These are phyloP conservation scores for Eulacestoma nigropectus DNA, from an alignment of 2,113 vertebrate species.

Conservation along the genomic window DNA sequence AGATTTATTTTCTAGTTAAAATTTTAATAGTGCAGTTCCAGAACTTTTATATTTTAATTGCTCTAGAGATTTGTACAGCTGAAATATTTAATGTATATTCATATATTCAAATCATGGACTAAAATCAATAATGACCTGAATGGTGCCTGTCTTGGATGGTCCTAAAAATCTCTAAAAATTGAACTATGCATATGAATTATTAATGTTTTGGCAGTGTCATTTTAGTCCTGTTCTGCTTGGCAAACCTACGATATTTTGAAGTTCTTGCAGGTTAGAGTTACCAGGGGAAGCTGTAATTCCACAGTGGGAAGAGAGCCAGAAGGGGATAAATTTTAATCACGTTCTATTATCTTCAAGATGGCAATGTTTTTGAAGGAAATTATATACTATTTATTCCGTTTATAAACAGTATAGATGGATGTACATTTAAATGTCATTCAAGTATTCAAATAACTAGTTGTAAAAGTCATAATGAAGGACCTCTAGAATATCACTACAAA, in stretches of 20 bases:
- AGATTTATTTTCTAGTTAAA: conserved; percentile 74
- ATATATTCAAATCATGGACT: conserved; percentile 56
- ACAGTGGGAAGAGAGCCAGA: background rate
- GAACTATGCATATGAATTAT: background rate
- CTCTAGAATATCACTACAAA: background rate
- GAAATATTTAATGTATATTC: conserved; percentile 60
- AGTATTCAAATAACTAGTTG: background rate
- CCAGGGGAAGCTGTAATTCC: background rate
- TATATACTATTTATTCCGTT: background rate
- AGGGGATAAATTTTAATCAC: background rate
- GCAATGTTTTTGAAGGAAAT: background rate
- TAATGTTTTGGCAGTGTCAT: background rate
- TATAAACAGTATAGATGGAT: background rate
- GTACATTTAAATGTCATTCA: background rate
- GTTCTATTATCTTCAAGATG: background rate
- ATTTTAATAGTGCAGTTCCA: conserved; percentile 68
- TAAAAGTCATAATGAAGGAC: background rate
- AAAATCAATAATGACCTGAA: conserved; percentile 26
- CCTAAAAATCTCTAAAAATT: background rate
- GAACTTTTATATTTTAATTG: conserved; percentile 64
- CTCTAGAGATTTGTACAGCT: conserved; percentile 60
- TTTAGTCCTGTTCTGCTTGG: background rate
- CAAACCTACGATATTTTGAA: background rate
- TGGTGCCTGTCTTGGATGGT: conserved; percentile 5
- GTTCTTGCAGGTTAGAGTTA: background rate